Conservation (phyloP, 2,797 vertebrate genomes). For the Carapus acus region DNA sequence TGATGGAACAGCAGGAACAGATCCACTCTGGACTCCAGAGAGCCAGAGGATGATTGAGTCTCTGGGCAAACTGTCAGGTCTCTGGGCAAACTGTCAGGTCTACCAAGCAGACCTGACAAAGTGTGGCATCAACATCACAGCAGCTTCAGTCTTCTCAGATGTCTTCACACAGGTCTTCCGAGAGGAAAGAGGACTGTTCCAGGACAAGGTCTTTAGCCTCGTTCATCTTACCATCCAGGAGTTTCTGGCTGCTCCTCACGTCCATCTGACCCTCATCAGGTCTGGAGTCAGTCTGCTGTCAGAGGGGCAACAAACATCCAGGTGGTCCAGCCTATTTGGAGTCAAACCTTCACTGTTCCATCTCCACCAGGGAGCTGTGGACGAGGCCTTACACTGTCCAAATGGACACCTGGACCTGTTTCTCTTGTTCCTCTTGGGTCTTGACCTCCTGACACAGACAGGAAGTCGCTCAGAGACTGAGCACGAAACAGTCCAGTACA, state of each 20-base stretch:
- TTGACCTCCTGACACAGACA: no score
- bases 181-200: constrained; percentile 1
- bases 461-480: no score
- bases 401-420: no score
- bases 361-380: no score
- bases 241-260: constrained; percentile 1
- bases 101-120: background rate
- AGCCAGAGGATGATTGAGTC: background rate
- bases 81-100: background rate
- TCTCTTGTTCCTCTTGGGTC: no score
- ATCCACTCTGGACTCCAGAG: background rate
- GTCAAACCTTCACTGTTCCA: no score
- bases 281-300: no score
- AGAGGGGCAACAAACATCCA: no score
- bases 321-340: no score
- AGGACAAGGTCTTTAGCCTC: background rate
- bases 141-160: constrained; percentile 1
- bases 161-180: background rate
- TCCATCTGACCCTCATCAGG: background rate
- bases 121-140: background rate
- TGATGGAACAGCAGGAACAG: background rate
- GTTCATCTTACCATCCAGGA: constrained; percentile 1
- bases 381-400: no score
- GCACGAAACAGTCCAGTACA: no score
- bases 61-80: background rate